These are phyloP conservation scores for Halisarca cf. caerulea DNA, from an alignment of 37 sponge, comb jelly and placozoan genomes.

Conservation along the genomic window DNA sequence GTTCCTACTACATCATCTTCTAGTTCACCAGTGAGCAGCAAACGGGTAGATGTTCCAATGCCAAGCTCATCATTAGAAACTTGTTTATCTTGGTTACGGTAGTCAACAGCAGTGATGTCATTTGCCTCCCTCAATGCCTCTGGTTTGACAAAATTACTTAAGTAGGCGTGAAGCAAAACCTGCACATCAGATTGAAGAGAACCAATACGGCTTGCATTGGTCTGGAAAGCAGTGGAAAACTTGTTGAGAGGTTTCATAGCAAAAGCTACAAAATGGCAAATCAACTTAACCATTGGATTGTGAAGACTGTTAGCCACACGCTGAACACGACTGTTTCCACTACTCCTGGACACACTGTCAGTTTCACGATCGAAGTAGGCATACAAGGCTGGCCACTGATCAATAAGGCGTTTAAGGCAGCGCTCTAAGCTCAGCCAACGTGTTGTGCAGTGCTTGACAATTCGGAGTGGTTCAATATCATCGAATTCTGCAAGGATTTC, in stretches of 20 bases:
- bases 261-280: slow-evolving; percentile 36
- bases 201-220: background rate
- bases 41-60: slow-evolving; percentile 33
- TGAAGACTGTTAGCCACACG: slow-evolving; percentile 1
- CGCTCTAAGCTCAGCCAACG: slow-evolving; percentile 51
- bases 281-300: slow-evolving; percentile 6
- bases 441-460: slow-evolving; percentile 42
- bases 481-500: slow-evolving; percentile 24
- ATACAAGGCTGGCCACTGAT: slow-evolving; percentile 48
- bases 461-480: slow-evolving; percentile 27
- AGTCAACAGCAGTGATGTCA: background rate
- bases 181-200: background rate
- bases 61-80: background rate
- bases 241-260: background rate
- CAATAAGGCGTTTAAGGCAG: slow-evolving; percentile 31
- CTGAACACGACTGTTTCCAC: slow-evolving; percentile 1
- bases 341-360: slow-evolving; percentile 6
- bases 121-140: background rate
- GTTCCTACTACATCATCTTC: slow-evolving; percentile 40
- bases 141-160: background rate
- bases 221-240: slow-evolving; percentile 6
- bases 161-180: background rate
- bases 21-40: background rate
- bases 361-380: slow-evolving; percentile 37
- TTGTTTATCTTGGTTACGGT: background rate